Percentiles rank a stretch among this genome's conserved stretches.
phyloP scores from a whole-genome alignment of 2,113 vertebrate genomes.

The Calyptommatus sinebrachiatus region DNA sequence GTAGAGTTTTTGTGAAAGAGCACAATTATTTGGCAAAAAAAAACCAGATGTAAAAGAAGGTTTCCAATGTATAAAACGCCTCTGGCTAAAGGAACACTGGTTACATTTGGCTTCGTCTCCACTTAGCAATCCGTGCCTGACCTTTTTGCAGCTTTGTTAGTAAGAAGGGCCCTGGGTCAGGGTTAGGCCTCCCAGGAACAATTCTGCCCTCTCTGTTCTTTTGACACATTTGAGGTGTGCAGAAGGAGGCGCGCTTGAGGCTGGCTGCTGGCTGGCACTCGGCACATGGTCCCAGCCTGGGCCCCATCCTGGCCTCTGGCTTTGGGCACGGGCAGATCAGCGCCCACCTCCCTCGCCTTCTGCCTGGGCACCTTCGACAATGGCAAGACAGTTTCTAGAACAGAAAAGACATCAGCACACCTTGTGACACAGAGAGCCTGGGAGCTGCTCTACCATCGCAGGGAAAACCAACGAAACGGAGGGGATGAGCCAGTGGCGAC shows the following conservation, averaged over 20 bases:
- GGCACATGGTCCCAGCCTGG: conserved; percentile 26
- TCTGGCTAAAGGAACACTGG: conserved; percentile 67
- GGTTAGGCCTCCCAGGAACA: conserved; percentile 45
- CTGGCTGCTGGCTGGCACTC: conserved; percentile 26
- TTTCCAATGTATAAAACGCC: conserved; percentile 72
- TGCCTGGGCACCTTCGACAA: conserved; percentile 25
- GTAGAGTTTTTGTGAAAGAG: conserved; percentile 66
- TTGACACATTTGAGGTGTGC: conserved; percentile 48
- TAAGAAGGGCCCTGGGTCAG: conserved; percentile 53
- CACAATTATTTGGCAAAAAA: conserved; percentile 71
- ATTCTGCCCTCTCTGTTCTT: conserved; percentile 46
- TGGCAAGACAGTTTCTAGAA: conserved; percentile 48
- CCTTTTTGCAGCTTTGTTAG: conserved; percentile 61
- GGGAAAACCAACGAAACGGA: conserved; percentile 56
- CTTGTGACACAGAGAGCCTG: conserved; percentile 47
- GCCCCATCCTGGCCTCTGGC: conserved; percentile 26
- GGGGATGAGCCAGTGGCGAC: conserved; percentile 54
- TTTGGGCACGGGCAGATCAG: conserved; percentile 19
- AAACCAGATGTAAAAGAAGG: conserved; percentile 60
- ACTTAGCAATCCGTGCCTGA: conserved; percentile 40
- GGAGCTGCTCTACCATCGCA: conserved; percentile 39
- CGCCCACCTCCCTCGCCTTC: conserved; percentile 32
- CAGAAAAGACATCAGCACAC: conserved; percentile 41
- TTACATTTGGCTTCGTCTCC: conserved; percentile 59
- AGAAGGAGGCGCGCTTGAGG: conserved; percentile 43